Evolutionary conservation across 2,113 vertebrate genomes (phyloP).

Genomic region (Muntiacus reevesi): DNA sequence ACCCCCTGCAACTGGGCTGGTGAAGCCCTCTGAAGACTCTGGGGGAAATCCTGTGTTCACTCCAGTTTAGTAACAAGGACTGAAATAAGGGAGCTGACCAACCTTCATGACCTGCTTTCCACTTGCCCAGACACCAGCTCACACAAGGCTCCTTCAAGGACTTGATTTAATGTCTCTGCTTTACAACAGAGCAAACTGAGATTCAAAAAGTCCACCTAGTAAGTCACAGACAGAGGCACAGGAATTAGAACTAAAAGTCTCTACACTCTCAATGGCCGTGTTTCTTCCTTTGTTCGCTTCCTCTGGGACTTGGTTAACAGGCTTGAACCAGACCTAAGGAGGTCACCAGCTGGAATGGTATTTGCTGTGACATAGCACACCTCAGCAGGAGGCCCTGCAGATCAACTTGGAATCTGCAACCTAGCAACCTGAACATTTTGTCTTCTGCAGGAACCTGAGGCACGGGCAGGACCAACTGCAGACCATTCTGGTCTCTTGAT

Average conservation of each 20-base stretch:
- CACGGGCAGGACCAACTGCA: not conserved
- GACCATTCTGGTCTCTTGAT: not conserved
- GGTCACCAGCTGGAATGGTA: not conserved
- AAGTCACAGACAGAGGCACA: not conserved
- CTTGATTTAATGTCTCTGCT: not conserved
- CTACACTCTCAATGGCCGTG: not conserved
- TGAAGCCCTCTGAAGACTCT: not conserved
- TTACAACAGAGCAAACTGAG: not conserved
- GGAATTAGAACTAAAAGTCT: not conserved
- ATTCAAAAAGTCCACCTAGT: not conserved
- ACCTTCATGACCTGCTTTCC: not conserved
- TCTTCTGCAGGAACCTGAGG: not conserved
- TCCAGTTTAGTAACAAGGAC: not conserved
- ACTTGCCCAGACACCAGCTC: not conserved
- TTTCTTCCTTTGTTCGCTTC: not conserved
- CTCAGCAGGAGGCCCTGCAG: not conserved
- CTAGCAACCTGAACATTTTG: not conserved
- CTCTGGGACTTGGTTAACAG: not conserved
- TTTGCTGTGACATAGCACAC: accelerated
- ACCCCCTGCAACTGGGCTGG: not conserved
- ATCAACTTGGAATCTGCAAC: not conserved
- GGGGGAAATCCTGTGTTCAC: not conserved
- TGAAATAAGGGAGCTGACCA: not conserved
- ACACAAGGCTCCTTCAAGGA: not conserved
- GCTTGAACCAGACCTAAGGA: not conserved